These are phyloP conservation scores for Leucozona laternaria DNA, from an alignment of 2,888 invertebrate genomes.

Conservation along the genomic window DNA sequence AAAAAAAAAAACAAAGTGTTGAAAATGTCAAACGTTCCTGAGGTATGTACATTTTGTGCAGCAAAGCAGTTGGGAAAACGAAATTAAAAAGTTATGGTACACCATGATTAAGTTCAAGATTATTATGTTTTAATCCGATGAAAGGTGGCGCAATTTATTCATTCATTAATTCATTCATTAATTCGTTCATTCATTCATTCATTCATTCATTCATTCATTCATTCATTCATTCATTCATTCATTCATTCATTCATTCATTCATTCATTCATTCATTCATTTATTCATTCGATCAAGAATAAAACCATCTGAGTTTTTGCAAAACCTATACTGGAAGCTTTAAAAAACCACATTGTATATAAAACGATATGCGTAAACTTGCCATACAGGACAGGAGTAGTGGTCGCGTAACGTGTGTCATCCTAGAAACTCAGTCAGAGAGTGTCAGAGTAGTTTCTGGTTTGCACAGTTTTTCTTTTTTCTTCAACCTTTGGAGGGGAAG, in stretches of 20 bases:
- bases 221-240: too few species aligned
- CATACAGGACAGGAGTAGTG: background rate
- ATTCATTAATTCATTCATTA: too few species aligned
- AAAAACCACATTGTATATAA: background rate
- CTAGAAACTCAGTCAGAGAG: background rate
- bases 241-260: too few species aligned
- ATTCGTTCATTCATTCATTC: too few species aligned
- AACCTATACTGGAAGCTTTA: background rate
- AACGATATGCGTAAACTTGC: constrained; percentile 5
- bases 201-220: too few species aligned
- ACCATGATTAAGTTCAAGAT: too few species aligned
- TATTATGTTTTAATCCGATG: too few species aligned
- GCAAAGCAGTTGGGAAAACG: background rate
- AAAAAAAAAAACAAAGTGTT: constrained; percentile 11
- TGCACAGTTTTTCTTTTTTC: background rate
- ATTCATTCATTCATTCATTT: too few species aligned
- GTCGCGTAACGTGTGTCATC: constrained; percentile 15
- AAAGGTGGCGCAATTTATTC: too few species aligned
- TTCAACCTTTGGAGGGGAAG: constrained; percentile 5
- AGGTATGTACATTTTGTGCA: background rate
- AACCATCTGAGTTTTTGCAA: background rate
- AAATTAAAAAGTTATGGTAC: background rate
- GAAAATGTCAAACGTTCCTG: constrained; percentile 7
- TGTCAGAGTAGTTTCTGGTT: constrained; percentile 13
- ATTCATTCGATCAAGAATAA: too few species aligned